Evolutionary conservation across 2,113 vertebrate genomes (phyloP).

Genomic region (Channa argus): DNA sequence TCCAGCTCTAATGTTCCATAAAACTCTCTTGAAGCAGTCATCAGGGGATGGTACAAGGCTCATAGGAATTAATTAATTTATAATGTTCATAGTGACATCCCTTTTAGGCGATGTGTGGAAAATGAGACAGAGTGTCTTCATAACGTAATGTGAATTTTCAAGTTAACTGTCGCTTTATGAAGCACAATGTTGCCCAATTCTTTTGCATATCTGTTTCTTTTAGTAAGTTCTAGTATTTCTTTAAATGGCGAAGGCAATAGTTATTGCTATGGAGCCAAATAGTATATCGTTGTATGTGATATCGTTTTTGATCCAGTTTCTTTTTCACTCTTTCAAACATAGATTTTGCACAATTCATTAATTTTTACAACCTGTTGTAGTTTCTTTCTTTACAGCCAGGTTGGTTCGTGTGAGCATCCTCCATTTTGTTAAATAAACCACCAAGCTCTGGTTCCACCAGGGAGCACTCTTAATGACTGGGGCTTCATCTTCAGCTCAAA

Average conservation of each 20-base stretch:
- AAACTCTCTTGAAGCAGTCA: conserved; percentile 36
- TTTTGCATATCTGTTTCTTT: not conserved
- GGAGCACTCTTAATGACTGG: conserved; percentile 42
- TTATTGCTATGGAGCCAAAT: not conserved
- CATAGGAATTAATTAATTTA: conserved; percentile 60
- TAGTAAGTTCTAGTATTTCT: not conserved
- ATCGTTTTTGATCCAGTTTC: too few relatives aligned
- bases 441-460: conserved; percentile 21
- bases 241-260: not conserved
- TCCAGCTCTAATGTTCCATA: conserved; percentile 20
- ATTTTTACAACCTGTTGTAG: not conserved
- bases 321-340: too few relatives aligned
- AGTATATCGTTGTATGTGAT: too few relatives aligned
- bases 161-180: conserved; percentile 6
- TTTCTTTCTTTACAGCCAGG: not conserved
- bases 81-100: conserved; percentile 43
- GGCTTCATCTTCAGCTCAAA: conserved; percentile 63
- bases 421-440: conserved; percentile 46
- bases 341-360: not conserved
- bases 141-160: conserved; percentile 35
- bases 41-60: conserved; percentile 26
- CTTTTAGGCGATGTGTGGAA: conserved; percentile 50
- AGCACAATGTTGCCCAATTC: not conserved
- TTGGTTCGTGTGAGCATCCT: conserved; percentile 24
- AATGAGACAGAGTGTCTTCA: conserved; percentile 42